Evolutionary conservation across 2,113 vertebrate species (phyloP), one percentile per base, ranked within the genome.

Genomic region (Tauraco erythrolophus): DNA sequence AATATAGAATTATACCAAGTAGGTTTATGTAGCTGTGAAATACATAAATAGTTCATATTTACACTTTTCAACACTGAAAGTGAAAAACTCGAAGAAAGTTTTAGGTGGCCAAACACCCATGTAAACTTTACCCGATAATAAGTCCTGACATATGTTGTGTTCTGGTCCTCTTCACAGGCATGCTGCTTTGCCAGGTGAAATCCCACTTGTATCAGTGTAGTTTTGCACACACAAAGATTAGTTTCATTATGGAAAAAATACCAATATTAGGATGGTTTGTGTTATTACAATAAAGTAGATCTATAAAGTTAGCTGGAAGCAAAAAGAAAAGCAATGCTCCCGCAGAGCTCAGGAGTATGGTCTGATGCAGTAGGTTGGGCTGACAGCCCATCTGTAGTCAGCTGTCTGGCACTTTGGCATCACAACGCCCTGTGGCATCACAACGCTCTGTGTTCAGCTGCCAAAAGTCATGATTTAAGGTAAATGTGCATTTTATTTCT

Each of bases 41-140:
- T 6, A 70, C 25, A 80, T 27, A 84, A 65, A 70, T 74, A 62
- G 11, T 57, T 70, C 18, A 41, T 61, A 50, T 27, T 70, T 62
- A 37, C 5, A 17, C 5, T 74, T 86, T 81, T n/a, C 21, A 86
- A 33, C 37, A 53, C 17, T 37, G 64, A 53, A 91, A 68, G 9
- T 51, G 19, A 53, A 81, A 84, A 70, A 66, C 8, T 14, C 22
- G 15, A 48, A 57, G 57, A 58, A 77, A 43, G 19, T 30, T 69
- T 75, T 25, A 53, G 7, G 15, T 28, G 18, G 14, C 10, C 41
- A 70, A 82, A 66, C 14, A 28, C 2, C 57, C 0, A 0, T 37
- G 43, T 30, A 75, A 75, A 74, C 19, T 66, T 78, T 75, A 58
- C 31, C 10, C 41, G 41, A 43, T 43, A 43, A 43, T 43, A 57